Base-by-base conservation (phyloP, 1,140 invertebrate species). In the Calliopsis andreniformis region DNA sequence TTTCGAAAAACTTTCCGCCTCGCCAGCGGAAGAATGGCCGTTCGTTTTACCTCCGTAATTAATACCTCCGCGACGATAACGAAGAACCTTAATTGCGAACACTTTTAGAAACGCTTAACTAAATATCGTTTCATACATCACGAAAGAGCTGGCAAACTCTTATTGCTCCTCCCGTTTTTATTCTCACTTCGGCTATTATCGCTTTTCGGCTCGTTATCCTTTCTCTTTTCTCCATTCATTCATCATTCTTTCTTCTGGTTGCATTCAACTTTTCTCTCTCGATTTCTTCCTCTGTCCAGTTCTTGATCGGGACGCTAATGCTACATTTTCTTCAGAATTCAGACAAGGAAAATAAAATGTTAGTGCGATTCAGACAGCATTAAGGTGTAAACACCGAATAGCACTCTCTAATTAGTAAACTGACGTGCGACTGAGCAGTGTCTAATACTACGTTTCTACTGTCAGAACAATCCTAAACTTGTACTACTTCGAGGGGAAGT, bases 391-490 rank as follows among this genome's bases (percentile, higher is more conserved):
- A 72, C 70, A 72, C 55, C 70, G 39, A 72, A 72, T 47, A 51
- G 70, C 70, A 72, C 70, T 72, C 64, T 72, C 70, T 64, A 64
- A 72, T 72, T 64, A 64, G 59, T 53, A 53, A 72, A 10, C 23
- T 32, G 35, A 10, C 35, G 70, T 43, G 20, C 35, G n/a, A 47
- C 39, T 72, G 30, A 72, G 35, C 68, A 61, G 30, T 61, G 42
- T 47, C 30, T 68, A 68, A 68, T 56, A 49, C 32, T 12, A 20
- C 12, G 51, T 25, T 42, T 0, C 64, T 6, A 16, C 23, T 4
- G 55, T 3, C 47, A 7, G 69, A 72, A 39, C 45, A 20, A 32
- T 7, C 30, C 14, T 23, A 47, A 64, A 72, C 70, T 64, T 72
- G 70, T 42, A 30, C 35, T 23, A 64, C 35, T 72, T 64, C 23